A percentile compares a stretch with the other conserved stretches of the same genome.
phyloP scores from a whole-genome alignment of 2,113 vertebrate species.

The Sisor rabdophorus region DNA sequence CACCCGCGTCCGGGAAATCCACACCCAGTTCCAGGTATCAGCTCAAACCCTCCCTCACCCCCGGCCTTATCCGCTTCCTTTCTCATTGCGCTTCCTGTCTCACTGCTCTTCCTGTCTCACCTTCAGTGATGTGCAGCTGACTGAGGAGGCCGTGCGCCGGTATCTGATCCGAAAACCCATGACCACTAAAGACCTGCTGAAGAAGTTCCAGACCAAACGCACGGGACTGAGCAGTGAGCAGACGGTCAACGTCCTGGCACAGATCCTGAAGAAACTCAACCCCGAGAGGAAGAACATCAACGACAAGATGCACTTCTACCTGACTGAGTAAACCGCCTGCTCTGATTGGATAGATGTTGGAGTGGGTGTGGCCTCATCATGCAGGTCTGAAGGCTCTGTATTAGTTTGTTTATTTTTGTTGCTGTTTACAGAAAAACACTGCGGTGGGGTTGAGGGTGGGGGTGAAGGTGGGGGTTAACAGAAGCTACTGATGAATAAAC shows the following conservation, averaged over 20 bases:
- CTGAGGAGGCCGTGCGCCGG: conserved; percentile 83
- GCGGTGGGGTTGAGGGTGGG: too few relatives aligned
- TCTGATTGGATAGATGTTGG: background rate
- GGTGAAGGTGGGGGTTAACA: background rate
- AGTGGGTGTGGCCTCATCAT: background rate
- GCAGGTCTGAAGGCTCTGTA: background rate
- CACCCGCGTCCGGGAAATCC: conserved; percentile 83
- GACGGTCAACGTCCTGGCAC: conserved; percentile 88
- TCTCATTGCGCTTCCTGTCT: background rate
- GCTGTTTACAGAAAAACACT: background rate
- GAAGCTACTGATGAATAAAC: background rate
- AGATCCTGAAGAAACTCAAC: conserved; percentile 91
- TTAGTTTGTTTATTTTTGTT: background rate
- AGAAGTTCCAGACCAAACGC: conserved; percentile 94
- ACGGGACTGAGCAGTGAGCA: conserved; percentile 89
- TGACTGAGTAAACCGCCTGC: conserved; percentile 72
- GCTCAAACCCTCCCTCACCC: background rate
- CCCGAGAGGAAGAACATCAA: conserved; percentile 86
- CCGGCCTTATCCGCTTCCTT: too few relatives aligned
- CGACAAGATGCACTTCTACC: conserved; percentile 94
- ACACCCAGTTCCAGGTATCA: conserved; percentile 80
- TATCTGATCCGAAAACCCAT: conserved; percentile 91
- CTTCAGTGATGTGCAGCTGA: conserved; percentile 83
- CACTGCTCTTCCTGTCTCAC: background rate
- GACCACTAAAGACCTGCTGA: conserved; percentile 92